Percentiles rank a stretch among this genome's conserved stretches.
Conservation (phyloP, 23 tunicate genomes). For the Clavelina lepadiformis region DNA sequence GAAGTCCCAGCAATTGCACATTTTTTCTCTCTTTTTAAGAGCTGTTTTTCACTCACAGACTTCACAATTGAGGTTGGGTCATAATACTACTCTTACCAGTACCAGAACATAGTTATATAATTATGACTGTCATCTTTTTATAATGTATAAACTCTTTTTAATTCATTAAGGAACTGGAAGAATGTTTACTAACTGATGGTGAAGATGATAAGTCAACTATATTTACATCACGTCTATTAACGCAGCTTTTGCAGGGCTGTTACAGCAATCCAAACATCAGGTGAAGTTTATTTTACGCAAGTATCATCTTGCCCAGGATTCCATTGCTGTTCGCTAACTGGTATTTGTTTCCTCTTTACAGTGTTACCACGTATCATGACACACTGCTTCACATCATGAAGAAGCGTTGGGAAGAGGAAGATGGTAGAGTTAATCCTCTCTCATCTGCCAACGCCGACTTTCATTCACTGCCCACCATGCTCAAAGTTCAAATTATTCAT, state of each 20-base stretch:
- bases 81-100: background rate
- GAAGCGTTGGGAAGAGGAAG: constrained; percentile 74
- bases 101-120: too few species aligned
- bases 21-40: constrained; percentile 91
- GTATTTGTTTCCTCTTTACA: constrained; percentile 13
- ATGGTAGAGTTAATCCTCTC: constrained; percentile 80
- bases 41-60: constrained; percentile 78
- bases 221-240: constrained; percentile 62
- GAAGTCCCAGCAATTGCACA: constrained; percentile 97
- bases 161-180: constrained; percentile 67
- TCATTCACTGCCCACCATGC: constrained; percentile 65
- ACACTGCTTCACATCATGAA: constrained; percentile 77
- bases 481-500: constrained; percentile 86
- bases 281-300: too few species aligned
- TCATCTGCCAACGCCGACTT: constrained; percentile 73
- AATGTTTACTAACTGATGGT: constrained; percentile 63
- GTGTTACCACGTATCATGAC: constrained; percentile 80
- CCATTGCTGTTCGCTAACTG: too few species aligned
- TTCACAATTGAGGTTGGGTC: constrained; percentile 74
- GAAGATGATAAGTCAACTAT: constrained; percentile 65
- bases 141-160: background rate
- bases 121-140: too few species aligned
- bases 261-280: constrained; percentile 79
- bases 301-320: background rate
- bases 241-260: constrained; percentile 81